Evolutionary conservation across 2,888 invertebrate genomes (phyloP), one percentile per base, ranked within the genome.

Genomic region (Yponomeuta evonymella): DNA sequence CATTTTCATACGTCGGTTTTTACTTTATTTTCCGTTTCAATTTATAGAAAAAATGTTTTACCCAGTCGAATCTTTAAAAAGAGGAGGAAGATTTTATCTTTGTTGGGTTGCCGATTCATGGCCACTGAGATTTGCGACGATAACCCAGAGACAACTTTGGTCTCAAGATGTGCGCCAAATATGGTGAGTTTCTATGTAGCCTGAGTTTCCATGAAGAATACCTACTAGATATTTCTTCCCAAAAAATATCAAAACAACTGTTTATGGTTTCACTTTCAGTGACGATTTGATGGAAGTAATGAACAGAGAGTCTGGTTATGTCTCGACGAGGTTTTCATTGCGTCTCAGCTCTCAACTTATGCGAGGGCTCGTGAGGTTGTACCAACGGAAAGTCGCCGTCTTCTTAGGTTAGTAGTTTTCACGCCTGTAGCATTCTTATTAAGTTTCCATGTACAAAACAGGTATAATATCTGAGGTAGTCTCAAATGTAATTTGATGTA

Each of bases 61-160:
- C 77, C 89, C 88, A 0, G 84, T 79, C 2, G 84, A 87, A 63
- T 87, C 87, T 1, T 78, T 91, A 67, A 87, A 81, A 75, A 81
- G 82, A 73, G 91, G 91, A 12, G 91, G 91, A 33, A 83, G 84
- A 75, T 91, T 91, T 81, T 87, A 91, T 77, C 78, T 89, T 71
- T 89, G 89, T 74, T 91, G 91, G 91, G 83, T 91, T 9, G 91
- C 90, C 43, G 91, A 91, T 77, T 89, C 90, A 29, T 90, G 90
- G 90, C 90, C 91, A 3, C 73, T 84, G 48, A 82, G 86, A 71
- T 91, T 91, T 82, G 84, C 86, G 4, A 82, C 82, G 33, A 83
- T 90, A 76, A 84, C 85, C 48, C 85, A 84, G 23, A 80, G 84
- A 30, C 88, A 90, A 74, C 79, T 91, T 73, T 86, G 85, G 86